Base-by-base conservation (phyloP, 2,113 vertebrate species). In the Peromyscus californicus region DNA sequence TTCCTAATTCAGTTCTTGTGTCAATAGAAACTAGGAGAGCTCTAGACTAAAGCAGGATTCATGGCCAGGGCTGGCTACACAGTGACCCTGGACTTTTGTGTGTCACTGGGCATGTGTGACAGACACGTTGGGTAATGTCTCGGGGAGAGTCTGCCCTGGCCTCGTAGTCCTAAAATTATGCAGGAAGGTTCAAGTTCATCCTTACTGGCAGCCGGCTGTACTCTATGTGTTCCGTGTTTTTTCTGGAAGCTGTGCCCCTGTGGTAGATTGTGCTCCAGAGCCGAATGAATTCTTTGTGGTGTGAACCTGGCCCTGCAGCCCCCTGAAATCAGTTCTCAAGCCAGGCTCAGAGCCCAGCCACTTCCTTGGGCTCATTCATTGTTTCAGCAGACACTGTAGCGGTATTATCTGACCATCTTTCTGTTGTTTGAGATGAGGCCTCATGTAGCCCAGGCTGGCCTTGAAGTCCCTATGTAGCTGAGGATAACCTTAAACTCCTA, bases 221-320 rank as follows among this genome's bases (percentile, higher is more conserved):
- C 39, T 54, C 84, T 65, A 80, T 83, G 59, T 69, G 95, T 91
- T 48, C 89, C 94, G 61, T 90, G 70, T 93, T 91, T 93, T 90
- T 92, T 72, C 89, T 91, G 61, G 67, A 70, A 74, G 67, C 8
- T 51, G 11, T 11, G 54, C 39, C 79, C n/a, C 0, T 89, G 83
- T 75, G 84, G 65, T 36, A 82, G 42, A 6, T 42, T 63, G 3
- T 88, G 90, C 17, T 65, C 16, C 5, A 67, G 70, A 42, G 26
- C 57, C 42, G 59, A 61, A 76, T 90, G 7, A 0, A 89, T 92
- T 51, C 10, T 21, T 61, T 69, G 63, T 70, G 61, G 24, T 80
- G 48, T 65, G 69, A 72, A 70, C 87, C 78, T 94, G 91, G 93
- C 79, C 54, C 89, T 1, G 2, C 36, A 54, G 48, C 83, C 69